These are phyloP conservation scores for Athetis lepigone DNA, from an alignment of 2,888 invertebrate species.

Conservation along the genomic window DNA sequence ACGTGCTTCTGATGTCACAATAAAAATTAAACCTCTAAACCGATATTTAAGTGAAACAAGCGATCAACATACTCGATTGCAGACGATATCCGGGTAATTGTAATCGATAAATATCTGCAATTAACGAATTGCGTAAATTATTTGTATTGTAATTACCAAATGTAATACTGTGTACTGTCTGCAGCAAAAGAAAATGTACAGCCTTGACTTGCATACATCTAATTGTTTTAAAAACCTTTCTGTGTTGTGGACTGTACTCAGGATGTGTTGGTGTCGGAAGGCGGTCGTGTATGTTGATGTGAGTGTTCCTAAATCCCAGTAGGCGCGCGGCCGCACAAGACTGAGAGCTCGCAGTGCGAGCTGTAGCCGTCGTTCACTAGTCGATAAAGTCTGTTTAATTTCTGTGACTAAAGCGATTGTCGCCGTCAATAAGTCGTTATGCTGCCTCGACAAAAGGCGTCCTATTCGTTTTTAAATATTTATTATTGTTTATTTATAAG, in stretches of 20 bases:
- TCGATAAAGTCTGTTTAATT: constrained; percentile 49
- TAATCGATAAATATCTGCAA: constrained; percentile 37
- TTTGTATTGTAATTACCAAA: constrained; percentile 22
- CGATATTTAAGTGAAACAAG: constrained; percentile 25
- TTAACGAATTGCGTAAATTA: constrained; percentile 26
- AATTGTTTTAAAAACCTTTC: constrained; percentile 4
- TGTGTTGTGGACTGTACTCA: constrained; percentile 34
- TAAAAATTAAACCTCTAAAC: constrained; percentile 51
- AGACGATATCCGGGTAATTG: constrained; percentile 32
- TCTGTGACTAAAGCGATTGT: constrained; percentile 56
- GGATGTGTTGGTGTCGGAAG: background rate
- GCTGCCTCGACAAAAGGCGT: constrained; percentile 70
- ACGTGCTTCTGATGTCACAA: constrained; percentile 28
- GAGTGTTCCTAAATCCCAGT: constrained; percentile 44
- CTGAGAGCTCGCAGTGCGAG: constrained; percentile 49
- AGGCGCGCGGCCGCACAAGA: constrained; percentile 47
- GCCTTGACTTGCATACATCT: background rate
- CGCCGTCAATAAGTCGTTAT: constrained; percentile 44
- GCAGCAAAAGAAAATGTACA: constrained; percentile 14
- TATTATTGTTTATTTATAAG: constrained; percentile 88
- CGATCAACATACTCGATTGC: constrained; percentile 42
- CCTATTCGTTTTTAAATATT: constrained; percentile 85
- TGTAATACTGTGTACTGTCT: constrained; percentile 24
- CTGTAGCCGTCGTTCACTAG: constrained; percentile 53
- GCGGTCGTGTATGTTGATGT: constrained; percentile 34